Percentiles rank a stretch among this genome's conserved stretches.
Evolutionary conservation across 1,140 invertebrate species (phyloP).

Genomic region (Drosophila eugracilis): DNA sequence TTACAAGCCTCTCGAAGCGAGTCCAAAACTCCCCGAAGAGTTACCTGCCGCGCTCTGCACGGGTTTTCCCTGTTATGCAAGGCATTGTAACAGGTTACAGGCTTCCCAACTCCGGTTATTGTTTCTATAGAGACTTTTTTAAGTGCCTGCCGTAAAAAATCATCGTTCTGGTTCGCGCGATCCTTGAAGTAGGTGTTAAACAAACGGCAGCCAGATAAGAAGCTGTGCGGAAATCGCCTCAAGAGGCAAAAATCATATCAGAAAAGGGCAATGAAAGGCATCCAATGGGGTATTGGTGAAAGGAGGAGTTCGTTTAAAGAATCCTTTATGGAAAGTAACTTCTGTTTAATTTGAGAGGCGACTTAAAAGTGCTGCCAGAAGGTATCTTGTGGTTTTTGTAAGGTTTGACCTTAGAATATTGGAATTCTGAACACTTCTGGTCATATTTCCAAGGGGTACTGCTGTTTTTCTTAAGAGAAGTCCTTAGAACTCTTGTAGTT

Average conservation of each 20-base stretch:
- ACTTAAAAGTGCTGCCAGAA: constrained; percentile 22
- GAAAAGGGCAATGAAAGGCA: neutral
- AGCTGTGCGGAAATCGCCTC: constrained; percentile 44
- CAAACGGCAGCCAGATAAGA: constrained; percentile 50
- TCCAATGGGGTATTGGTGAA: constrained; percentile 30
- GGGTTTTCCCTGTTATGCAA: constrained; percentile 36
- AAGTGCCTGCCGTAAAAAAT: constrained; percentile 47
- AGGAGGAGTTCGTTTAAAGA: neutral
- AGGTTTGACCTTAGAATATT: constrained; percentile 15
- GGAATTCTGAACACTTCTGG: constrained; percentile 1
- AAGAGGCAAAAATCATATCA: constrained; percentile 2
- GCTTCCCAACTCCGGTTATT: neutral
- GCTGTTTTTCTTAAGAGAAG: constrained; percentile 1
- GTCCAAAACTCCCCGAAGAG: constrained; percentile 44
- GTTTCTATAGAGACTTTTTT: constrained; percentile 18
- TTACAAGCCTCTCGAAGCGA: constrained; percentile 40
- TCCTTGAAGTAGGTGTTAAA: constrained; percentile 54
- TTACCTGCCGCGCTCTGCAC: constrained; percentile 55
- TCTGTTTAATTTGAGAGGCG: constrained; percentile 41
- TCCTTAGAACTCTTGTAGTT: neutral
- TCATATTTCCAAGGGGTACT: constrained; percentile 19
- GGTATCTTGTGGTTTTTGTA: constrained; percentile 32
- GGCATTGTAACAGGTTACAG: constrained; percentile 52
- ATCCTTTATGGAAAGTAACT: constrained; percentile 38
- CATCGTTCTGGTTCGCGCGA: constrained; percentile 31